phyloP scores from a whole-genome alignment of 2,888 invertebrate genomes.

The Parthenolecanium corni region DNA sequence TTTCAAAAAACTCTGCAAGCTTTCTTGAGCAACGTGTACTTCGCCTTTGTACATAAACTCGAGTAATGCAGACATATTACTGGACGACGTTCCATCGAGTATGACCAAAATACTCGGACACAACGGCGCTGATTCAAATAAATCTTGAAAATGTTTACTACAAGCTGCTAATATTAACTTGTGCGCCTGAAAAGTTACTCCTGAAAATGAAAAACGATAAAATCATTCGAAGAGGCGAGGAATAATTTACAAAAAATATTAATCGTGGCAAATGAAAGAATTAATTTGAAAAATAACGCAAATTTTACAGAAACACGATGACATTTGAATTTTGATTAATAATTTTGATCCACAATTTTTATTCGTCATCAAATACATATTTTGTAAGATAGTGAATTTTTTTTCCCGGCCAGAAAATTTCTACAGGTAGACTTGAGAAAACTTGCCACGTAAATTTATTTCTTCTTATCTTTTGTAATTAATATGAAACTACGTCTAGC shows the following conservation, averaged over 20 bases:
- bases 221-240: constrained; percentile 2
- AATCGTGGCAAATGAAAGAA: not conserved
- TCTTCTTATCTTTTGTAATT: too few relatives aligned
- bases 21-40: constrained; percentile 85
- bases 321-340: too few relatives aligned
- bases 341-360: too few relatives aligned
- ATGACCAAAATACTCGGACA: constrained; percentile 71
- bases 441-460: too few relatives aligned
- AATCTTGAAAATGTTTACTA: constrained; percentile 83
- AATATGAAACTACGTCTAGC: too few relatives aligned
- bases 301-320: too few relatives aligned
- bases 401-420: too few relatives aligned
- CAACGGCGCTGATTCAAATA: constrained; percentile 76
- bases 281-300: too few relatives aligned
- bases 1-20: constrained; percentile 79
- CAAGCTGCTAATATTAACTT: constrained; percentile 83
- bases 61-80: constrained; percentile 79
- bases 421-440: too few relatives aligned
- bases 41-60: constrained; percentile 93
- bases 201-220: constrained; percentile 43
- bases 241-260: constrained; percentile 2
- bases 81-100: constrained; percentile 76
- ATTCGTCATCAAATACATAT: too few relatives aligned
- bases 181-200: constrained; percentile 82
- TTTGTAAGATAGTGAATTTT: too few relatives aligned